Conservation (phyloP, 2,797 vertebrate species). For the Dicrostonyx torquatus region DNA sequence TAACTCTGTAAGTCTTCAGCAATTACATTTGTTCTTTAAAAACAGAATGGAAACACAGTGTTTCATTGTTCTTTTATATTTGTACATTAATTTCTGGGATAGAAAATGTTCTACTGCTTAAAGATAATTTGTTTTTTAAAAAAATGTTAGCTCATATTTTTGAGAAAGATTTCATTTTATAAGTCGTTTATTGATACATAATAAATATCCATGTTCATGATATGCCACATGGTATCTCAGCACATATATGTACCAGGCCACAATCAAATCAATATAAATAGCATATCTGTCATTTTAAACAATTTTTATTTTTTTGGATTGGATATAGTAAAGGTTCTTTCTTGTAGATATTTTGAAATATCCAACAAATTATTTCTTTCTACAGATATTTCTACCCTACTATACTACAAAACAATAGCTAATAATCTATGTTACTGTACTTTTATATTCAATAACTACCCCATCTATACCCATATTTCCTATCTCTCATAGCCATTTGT, state of each 20-base stretch:
- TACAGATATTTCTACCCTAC: neutral
- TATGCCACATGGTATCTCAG: neutral
- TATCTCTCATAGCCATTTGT: neutral
- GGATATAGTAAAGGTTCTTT: neutral
- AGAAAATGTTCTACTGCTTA: neutral
- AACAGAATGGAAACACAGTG: neutral
- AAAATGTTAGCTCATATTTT: neutral
- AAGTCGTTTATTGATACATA: neutral
- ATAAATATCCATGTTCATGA: neutral
- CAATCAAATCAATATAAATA: neutral
- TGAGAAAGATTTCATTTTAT: neutral
- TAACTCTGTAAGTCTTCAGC: neutral
- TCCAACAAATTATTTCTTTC: neutral
- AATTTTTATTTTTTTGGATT: neutral
- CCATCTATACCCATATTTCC: neutral
- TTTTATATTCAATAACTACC: neutral
- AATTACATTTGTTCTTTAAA: constrained; percentile 35
- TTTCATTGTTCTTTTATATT: constrained; percentile 27
- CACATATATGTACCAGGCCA: no score
- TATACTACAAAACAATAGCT: neutral
- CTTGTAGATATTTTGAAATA: neutral
- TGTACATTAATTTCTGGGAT: neutral
- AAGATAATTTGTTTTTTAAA: constrained; percentile 12
- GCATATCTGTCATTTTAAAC: neutral
- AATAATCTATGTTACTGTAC: neutral